Percentiles rank a stretch among this genome's conserved stretches.
Evolutionary conservation across 2,113 vertebrate genomes (phyloP).

Genomic region (Menidia beryllina): DNA sequence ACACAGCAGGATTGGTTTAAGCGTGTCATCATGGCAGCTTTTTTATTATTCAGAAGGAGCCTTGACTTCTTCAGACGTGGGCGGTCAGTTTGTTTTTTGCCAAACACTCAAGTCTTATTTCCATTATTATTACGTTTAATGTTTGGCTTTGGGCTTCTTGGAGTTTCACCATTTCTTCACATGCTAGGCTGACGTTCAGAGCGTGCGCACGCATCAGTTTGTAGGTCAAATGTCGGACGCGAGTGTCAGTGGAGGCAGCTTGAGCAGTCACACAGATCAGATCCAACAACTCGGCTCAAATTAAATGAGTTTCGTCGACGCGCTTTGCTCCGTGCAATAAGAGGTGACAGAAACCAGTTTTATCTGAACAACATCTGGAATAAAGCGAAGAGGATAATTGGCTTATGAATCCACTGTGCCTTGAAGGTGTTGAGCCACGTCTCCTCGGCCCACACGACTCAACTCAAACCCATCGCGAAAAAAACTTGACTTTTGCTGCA

Average conservation of each 20-base stretch:
- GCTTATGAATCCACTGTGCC: constrained; percentile 66
- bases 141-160: constrained; percentile 29
- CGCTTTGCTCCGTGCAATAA: constrained; percentile 7
- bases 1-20: constrained; percentile 34
- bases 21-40: constrained; percentile 55
- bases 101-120: constrained; percentile 66
- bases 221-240: constrained; percentile 3
- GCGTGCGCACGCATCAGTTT: constrained; percentile 31
- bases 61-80: constrained; percentile 40
- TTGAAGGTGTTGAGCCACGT: constrained; percentile 62
- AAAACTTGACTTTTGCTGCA: constrained; percentile 43
- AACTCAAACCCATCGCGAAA: constrained; percentile 11
- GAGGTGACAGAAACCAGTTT: constrained; percentile 15
- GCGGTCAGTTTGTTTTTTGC: constrained; percentile 56
- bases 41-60: constrained; percentile 46
- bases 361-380: constrained; percentile 22
- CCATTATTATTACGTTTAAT: constrained; percentile 8
- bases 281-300: constrained; percentile 8
- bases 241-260: constrained; percentile 3
- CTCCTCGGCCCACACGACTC: constrained; percentile 49
- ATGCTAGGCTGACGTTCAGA: constrained; percentile 8
- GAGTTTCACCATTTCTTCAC: neutral
- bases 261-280: neutral
- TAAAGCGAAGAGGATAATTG: constrained; percentile 51
- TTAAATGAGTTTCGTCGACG: constrained; percentile 1